Base-by-base conservation (phyloP, 92 coral and sea anemone species). In the Actinostola sp. region DNA sequence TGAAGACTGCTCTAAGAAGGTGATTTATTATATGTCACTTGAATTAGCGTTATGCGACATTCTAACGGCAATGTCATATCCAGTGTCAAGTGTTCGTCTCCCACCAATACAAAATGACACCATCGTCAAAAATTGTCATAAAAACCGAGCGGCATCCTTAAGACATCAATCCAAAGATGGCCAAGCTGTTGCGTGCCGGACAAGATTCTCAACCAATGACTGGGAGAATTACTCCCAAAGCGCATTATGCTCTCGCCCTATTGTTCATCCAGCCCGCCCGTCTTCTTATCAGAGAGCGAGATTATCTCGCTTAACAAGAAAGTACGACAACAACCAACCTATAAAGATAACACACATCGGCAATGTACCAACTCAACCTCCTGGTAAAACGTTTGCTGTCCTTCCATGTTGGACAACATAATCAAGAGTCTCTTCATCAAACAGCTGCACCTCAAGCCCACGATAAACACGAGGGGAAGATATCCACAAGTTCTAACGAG, bases 91-190 rank as follows among this genome's bases (percentile, higher is more conserved):
- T 25, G 43, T 68, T 35, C 63, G 49, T 43, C 62, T 68, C 15
- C 74, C 74, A 16, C 74, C 74, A 4, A 68, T 68, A 32, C 43
- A 66, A 17, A 17, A 16, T 13, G 25, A 66, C 25, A 23, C 25
- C 1, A 1, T 21, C 19, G 26, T 25, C 26, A n/a, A 32, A 27
- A 12, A 16, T 45, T 45, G 19, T 28, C 19, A 57, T 28, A 1
- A 7, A n/a, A 23, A 29, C 2, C 2, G 29, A 42, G 3, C 61
- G 31, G 15, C 34, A 23, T 55, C 61, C 46, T 8, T 15, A 41
- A 41, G 46, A 26, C 30, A 55, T 14, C 19, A 8, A 55, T 1
- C 30, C 5, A 23, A 16, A 35, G 38, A 17, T 13, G 29, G 8
- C 29, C 28, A 0, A 9, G 2, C 4, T n/a, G n/a, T n/a, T n/a